These are phyloP conservation scores for Muscina levida DNA, from an alignment of 2,888 invertebrate genomes.

Conservation along the genomic window DNA sequence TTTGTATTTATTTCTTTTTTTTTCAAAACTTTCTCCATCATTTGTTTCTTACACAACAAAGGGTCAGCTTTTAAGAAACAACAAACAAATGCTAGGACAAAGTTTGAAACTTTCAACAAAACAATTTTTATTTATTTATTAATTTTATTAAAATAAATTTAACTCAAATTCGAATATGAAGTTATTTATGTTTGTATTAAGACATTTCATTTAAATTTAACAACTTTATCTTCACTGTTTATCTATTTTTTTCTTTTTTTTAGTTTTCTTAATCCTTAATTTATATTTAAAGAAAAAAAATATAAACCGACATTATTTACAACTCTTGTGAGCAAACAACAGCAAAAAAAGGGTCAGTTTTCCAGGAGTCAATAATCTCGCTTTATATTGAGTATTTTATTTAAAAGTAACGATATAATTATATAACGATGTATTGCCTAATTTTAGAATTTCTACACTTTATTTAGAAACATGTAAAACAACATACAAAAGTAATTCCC, in stretches of 20 bases:
- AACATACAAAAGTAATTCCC: too few relatives aligned
- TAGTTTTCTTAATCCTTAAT: conserved; percentile 15
- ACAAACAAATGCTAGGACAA: conserved; percentile 55
- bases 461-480: too few relatives aligned
- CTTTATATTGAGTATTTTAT: conserved; percentile 44
- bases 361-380: conserved; percentile 38
- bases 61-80: conserved; percentile 51
- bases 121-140: too few relatives aligned
- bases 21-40: conserved; percentile 59
- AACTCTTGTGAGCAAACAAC: conserved; percentile 20
- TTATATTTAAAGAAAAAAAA: neutral
- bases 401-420: neutral
- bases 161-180: too few relatives aligned
- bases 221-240: conserved; percentile 46
- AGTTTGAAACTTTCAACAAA: conserved; percentile 54
- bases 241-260: conserved; percentile 2
- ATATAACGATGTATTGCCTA: conserved; percentile 7
- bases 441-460: too few relatives aligned
- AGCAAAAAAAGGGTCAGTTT: conserved; percentile 56
- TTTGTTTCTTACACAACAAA: conserved; percentile 41
- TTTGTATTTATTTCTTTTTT: neutral
- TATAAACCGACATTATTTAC: conserved; percentile 44
- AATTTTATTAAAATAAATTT: too few relatives aligned
- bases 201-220: neutral
- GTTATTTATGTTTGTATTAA: conserved; percentile 7